Conservation (phyloP, 1,140 invertebrate species). For the Hermatobates lingyangjiaoensis region DNA sequence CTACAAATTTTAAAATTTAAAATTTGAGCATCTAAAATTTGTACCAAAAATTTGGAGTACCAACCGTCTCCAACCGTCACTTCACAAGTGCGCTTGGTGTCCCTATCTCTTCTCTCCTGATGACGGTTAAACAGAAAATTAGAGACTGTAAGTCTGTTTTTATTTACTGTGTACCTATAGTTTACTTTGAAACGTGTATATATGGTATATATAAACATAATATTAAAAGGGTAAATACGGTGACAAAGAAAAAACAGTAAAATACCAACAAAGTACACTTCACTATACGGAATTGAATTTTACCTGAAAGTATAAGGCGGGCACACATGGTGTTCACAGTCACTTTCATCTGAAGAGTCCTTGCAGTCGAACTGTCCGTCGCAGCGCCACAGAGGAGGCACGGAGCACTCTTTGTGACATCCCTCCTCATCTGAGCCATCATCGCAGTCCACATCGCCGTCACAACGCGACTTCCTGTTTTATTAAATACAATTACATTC, state of each 20-base stretch:
- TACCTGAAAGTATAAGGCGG: constrained; percentile 19
- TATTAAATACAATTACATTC: too few relatives aligned
- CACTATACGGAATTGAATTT: too few relatives aligned
- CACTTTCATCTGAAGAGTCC: constrained; percentile 46
- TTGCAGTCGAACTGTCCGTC: constrained; percentile 23
- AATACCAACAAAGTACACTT: too few relatives aligned
- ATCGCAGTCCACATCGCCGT: constrained; percentile 38
- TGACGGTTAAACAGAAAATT: too few relatives aligned
- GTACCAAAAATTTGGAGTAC: not conserved
- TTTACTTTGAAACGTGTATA: too few relatives aligned
- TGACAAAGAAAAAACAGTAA: not conserved
- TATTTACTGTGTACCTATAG: too few relatives aligned
- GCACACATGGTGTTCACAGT: constrained; percentile 26
- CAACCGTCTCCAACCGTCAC: too few relatives aligned
- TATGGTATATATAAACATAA: not conserved
- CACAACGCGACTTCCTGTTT: constrained; percentile 36
- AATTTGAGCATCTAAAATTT: too few relatives aligned
- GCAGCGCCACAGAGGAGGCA: not conserved
- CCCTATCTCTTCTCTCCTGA: not conserved
- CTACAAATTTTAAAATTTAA: too few relatives aligned
- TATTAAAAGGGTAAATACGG: not conserved
- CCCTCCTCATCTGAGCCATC: constrained; percentile 36
- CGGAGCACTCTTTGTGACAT: constrained; percentile 23
- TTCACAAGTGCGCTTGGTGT: not conserved
- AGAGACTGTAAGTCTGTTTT: too few relatives aligned